Conservation (phyloP, 2,113 vertebrate genomes). For the Sebastes schlegelii region DNA sequence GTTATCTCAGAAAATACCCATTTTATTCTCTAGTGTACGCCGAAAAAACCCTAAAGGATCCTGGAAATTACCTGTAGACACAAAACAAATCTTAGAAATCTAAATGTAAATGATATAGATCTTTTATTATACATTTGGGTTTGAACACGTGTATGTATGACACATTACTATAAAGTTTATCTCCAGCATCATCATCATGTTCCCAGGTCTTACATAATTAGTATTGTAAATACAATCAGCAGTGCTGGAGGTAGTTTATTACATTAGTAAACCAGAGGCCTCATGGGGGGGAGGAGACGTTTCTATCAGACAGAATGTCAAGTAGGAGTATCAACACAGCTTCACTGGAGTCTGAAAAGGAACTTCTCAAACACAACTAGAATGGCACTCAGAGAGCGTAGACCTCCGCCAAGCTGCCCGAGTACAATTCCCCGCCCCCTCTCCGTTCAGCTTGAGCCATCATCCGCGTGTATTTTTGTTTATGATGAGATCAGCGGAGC, state of each 20-base stretch:
- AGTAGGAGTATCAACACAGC: background rate
- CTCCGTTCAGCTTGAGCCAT: too few species aligned
- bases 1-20: background rate
- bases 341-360: background rate
- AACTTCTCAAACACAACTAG: background rate
- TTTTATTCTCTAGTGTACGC: too few species aligned
- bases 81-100: background rate
- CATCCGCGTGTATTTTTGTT: too few species aligned
- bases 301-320: conserved; percentile 17
- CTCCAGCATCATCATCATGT: background rate
- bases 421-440: too few species aligned
- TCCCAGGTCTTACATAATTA: conserved; percentile 9
- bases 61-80: background rate
- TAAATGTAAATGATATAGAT: background rate
- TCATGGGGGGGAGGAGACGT: background rate
- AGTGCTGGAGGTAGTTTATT: conserved; percentile 20
- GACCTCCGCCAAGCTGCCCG: too few species aligned
- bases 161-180: background rate
- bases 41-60: too few species aligned
- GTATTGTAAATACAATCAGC: background rate
- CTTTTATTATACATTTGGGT: background rate
- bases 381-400: too few species aligned
- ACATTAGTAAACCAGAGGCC: background rate
- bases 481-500: too few species aligned
- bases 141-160: background rate